A percentile compares a stretch with the other conserved stretches of the same genome.
These are phyloP conservation scores for Adrianichthys oophorus DNA, from an alignment of 2,797 vertebrate genomes.

Conservation along the genomic window DNA sequence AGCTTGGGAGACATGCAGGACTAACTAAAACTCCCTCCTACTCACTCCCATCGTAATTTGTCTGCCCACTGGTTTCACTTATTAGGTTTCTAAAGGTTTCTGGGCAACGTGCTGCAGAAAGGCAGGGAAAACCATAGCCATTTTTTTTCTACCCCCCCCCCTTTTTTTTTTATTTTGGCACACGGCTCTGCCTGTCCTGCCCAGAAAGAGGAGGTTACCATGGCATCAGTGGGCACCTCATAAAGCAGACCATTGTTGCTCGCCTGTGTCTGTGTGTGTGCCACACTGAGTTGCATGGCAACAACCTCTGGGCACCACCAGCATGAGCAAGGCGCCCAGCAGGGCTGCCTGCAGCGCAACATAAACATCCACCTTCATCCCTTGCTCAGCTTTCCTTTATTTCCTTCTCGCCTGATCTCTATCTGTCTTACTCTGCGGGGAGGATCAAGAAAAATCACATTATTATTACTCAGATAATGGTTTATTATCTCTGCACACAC, in stretches of 20 bases:
- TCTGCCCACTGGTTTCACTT: conserved; percentile 81
- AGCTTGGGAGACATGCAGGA: conserved; percentile 53
- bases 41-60: conserved; percentile 68
- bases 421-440: conserved; percentile 35
- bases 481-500: conserved; percentile 37
- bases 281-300: conserved; percentile 79
- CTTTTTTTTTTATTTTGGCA: conserved; percentile 66
- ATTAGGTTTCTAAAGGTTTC: conserved; percentile 85
- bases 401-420: conserved; percentile 19
- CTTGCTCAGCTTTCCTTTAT: conserved; percentile 16
- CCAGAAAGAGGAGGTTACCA: conserved; percentile 84
- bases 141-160: conserved; percentile 26
- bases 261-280: conserved; percentile 56
- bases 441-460: conserved; percentile 31
- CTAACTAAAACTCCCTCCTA: conserved; percentile 49
- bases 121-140: conserved; percentile 71
- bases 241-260: conserved; percentile 84
- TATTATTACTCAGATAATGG: conserved; percentile 34
- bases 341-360: conserved; percentile 54
- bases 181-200: conserved; percentile 71
- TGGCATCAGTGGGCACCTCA: conserved; percentile 83
- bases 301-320: conserved; percentile 80
- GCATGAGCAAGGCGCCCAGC: conserved; percentile 54
- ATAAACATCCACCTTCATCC: conserved; percentile 38
- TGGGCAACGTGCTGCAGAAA: conserved; percentile 79